Percentiles rank a stretch among this genome's conserved stretches.
Conservation (phyloP, 2,888 invertebrate species). For the Acrobasis suavella region DNA sequence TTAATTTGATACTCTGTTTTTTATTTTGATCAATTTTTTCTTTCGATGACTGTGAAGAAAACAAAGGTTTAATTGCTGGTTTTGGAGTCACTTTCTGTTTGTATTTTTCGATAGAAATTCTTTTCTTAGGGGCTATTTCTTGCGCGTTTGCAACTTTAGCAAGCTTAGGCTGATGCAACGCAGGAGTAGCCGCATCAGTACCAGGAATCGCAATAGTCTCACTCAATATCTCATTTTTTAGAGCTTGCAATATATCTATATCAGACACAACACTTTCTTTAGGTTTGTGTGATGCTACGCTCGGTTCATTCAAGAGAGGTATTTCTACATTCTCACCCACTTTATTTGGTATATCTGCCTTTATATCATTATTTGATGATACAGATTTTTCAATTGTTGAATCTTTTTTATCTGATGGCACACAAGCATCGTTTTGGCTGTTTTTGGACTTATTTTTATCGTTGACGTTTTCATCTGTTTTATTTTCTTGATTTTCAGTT, state of each 20-base stretch:
- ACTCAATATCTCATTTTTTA: conserved; percentile 73
- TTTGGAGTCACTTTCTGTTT: conserved; percentile 57
- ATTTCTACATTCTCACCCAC: conserved; percentile 45
- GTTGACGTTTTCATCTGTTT: neutral
- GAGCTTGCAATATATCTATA: conserved; percentile 75
- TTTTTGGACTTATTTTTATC: neutral
- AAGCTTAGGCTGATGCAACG: conserved; percentile 70
- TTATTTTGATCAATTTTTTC: conserved; percentile 50
- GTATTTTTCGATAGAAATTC: conserved; percentile 76
- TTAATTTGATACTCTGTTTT: conserved; percentile 71
- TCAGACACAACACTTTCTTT: conserved; percentile 59
- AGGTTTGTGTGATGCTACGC: conserved; percentile 39
- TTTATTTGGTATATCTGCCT: conserved; percentile 3
- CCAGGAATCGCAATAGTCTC: conserved; percentile 56
- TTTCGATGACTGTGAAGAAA: conserved; percentile 34
- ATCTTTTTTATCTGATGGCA: conserved; percentile 1
- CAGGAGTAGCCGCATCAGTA: conserved; percentile 55
- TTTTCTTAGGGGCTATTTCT: conserved; percentile 62
- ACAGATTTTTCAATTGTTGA: neutral
- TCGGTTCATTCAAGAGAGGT: conserved; percentile 59
- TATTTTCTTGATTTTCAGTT: conserved; percentile 19
- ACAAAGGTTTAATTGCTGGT: conserved; percentile 30
- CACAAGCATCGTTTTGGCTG: neutral
- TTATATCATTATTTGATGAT: neutral
- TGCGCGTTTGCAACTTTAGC: conserved; percentile 63